A percentile compares a stretch with the other conserved stretches of the same genome.
Conservation (phyloP, 2,113 vertebrate genomes). For the Pseudolaguvia tuberculata region DNA sequence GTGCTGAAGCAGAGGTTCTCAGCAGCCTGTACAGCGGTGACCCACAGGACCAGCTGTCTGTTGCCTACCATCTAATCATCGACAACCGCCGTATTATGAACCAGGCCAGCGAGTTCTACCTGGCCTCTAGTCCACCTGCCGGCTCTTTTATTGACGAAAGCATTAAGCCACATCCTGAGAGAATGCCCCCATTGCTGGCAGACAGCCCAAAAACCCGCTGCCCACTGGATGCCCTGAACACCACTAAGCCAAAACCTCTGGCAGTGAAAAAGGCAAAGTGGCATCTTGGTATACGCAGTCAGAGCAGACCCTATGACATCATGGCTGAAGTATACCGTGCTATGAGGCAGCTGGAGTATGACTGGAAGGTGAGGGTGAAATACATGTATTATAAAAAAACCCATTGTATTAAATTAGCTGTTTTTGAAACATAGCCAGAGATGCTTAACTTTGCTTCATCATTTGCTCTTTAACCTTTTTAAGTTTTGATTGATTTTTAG, state of each 20-base stretch:
- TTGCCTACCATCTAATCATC: slow-evolving; percentile 95
- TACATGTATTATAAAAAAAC: not conserved
- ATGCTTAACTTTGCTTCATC: too few species aligned
- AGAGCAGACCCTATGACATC: slow-evolving; percentile 93
- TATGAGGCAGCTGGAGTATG: slow-evolving; percentile 91
- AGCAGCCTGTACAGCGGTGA: slow-evolving; percentile 92
- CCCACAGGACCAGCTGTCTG: slow-evolving; percentile 93
- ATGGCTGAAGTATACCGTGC: slow-evolving; percentile 98
- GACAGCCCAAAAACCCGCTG: slow-evolving; percentile 93
- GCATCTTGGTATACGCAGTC: slow-evolving; percentile 97
- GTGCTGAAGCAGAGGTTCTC: slow-evolving; percentile 87
- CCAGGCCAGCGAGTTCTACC: slow-evolving; percentile 97
- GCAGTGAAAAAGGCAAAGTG: slow-evolving; percentile 98
- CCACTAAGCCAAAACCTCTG: slow-evolving; percentile 90
- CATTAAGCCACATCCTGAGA: slow-evolving; percentile 89
- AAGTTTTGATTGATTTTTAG: too few species aligned
- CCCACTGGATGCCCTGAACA: slow-evolving; percentile 92
- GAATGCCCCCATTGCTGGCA: slow-evolving; percentile 89
- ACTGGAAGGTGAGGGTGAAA: slow-evolving; percentile 84
- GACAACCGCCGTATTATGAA: slow-evolving; percentile 99
- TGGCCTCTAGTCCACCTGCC: slow-evolving; percentile 92
- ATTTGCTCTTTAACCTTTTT: too few species aligned
- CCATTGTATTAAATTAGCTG: too few species aligned
- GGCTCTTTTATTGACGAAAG: slow-evolving; percentile 94
- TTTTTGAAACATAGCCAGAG: too few species aligned